A percentile compares a stretch with the other conserved stretches of the same genome.
These are phyloP conservation scores for Scolopax rusticola DNA, from an alignment of 2,797 vertebrate genomes.

Conservation along the genomic window DNA sequence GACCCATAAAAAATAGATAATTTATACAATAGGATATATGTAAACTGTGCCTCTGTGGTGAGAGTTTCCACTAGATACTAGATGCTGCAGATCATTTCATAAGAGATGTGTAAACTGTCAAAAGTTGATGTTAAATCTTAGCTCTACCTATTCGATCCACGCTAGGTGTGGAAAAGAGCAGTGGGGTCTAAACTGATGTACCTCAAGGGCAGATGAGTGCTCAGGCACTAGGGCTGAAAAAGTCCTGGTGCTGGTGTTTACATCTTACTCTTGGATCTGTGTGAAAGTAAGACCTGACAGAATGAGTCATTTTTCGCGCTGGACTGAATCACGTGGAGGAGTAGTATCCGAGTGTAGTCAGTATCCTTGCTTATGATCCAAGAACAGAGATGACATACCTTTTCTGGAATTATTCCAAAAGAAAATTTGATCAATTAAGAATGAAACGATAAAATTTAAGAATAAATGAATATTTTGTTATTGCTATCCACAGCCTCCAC, in stretches of 20 bases:
- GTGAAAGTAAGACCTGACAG: neutral
- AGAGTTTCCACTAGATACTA: neutral
- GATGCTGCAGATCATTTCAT: neutral
- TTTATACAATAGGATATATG: neutral
- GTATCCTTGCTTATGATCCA: neutral
- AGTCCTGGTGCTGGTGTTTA: neutral
- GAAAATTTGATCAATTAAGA: rapidly evolving
- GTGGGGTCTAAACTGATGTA: neutral
- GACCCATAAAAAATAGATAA: neutral
- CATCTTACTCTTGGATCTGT: rapidly evolving
- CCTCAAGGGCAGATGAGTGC: neutral
- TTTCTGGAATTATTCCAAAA: neutral
- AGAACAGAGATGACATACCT: neutral
- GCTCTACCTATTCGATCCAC: rapidly evolving
- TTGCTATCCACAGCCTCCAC: neutral
- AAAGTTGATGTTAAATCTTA: neutral
- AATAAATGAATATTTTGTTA: neutral
- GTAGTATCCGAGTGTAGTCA: neutral
- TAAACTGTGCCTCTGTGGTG: too few relatives aligned
- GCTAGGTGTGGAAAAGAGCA: neutral
- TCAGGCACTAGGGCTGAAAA: neutral
- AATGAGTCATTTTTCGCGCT: rapidly evolving
- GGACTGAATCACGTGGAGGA: neutral
- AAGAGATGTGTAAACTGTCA: neutral
- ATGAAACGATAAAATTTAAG: neutral